Base-by-base conservation (phyloP, 2,113 vertebrate genomes). In the Oncorhynchus nerka region DNA sequence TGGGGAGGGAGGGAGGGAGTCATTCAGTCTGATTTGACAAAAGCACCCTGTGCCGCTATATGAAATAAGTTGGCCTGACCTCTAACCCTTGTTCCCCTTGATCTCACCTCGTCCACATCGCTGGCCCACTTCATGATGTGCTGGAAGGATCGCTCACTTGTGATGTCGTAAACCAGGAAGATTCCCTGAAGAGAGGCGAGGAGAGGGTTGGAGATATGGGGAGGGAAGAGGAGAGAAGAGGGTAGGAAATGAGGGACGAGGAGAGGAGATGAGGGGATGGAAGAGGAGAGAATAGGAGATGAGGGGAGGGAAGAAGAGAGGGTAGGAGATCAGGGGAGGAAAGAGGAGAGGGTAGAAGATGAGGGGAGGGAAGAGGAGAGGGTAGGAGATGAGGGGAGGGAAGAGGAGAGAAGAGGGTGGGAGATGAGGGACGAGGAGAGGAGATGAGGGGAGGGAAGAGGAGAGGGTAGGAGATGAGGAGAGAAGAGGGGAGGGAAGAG, bases 91-190 rank as follows among this genome's bases (percentile, higher is more conserved):
- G 11, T 79, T 73, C 80, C 61, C 78, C 75, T 24, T 64, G 70
- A 34, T 30, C 22, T 83, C 91, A 98, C 97, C 96, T 99, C 97
- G 4, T 99, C 97, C 87, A 99, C 97, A 11, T 99, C 97, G 22
- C 97, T 98, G 89, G 97, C 97, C 97, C 97, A 99, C 88, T 99
- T 99, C 93, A 99, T 97, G 70, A 99, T 99, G 93, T 99, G 97
- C 85, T 99, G 97, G 89, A 98, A 99, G 66, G 97, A 99, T 26
- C 97, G 95, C 84, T 99, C 97, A 0, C 97, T 99, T 68, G 96
- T 93, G 86, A 99, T 98, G 86, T 99, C 97, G 5, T 99, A 99
- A 70, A 99, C 96, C 92, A 99, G 91, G 92, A 98, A 99, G 88
- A 99, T 99, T 67, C 97, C 97, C 97, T 98, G 86, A 79, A 68